Evolutionary conservation across 1,140 invertebrate species (phyloP).

Genomic region (Drosophila pachea): DNA sequence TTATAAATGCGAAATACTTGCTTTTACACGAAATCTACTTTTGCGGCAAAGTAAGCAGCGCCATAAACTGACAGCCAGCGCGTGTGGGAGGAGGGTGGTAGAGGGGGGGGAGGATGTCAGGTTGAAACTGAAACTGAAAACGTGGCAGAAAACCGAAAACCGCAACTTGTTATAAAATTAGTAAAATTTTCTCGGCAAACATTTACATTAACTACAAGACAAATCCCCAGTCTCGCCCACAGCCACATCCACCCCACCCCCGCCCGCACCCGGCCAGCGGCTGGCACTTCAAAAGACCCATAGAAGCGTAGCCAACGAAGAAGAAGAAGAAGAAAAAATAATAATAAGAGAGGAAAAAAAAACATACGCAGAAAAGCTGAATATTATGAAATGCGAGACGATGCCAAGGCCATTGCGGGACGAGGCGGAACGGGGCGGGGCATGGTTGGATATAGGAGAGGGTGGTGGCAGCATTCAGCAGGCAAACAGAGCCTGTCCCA

Average conservation of each 20-base stretch:
- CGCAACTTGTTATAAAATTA: constrained; percentile 78
- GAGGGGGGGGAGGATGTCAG: neutral
- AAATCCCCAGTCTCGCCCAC: constrained; percentile 17
- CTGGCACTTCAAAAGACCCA: constrained; percentile 70
- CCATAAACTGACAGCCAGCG: constrained; percentile 33
- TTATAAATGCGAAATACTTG: constrained; percentile 77
- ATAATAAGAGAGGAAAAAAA: constrained; percentile 36
- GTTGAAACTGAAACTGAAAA: constrained; percentile 57
- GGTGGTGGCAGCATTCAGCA: too few species aligned
- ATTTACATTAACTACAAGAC: constrained; percentile 74
- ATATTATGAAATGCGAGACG: constrained; percentile 39
- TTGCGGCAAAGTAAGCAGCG: constrained; percentile 40
- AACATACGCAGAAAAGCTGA: constrained; percentile 27
- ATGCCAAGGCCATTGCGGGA: constrained; percentile 9
- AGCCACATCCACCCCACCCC: neutral
- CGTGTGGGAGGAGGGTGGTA: neutral
- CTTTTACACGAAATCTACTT: constrained; percentile 75
- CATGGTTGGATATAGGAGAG: too few species aligned
- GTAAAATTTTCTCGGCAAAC: constrained; percentile 76
- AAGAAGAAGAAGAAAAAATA: constrained; percentile 23
- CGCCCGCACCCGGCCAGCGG: constrained; percentile 2
- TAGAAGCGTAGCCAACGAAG: constrained; percentile 64
- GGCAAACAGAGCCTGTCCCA: constrained; percentile 51
- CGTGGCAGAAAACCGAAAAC: constrained; percentile 68
- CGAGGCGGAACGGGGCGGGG: constrained; percentile 8